A percentile compares a stretch with the other conserved stretches of the same genome.
Evolutionary conservation across 2,797 vertebrate species (phyloP).

Genomic region (Brachyalestes nurse): DNA sequence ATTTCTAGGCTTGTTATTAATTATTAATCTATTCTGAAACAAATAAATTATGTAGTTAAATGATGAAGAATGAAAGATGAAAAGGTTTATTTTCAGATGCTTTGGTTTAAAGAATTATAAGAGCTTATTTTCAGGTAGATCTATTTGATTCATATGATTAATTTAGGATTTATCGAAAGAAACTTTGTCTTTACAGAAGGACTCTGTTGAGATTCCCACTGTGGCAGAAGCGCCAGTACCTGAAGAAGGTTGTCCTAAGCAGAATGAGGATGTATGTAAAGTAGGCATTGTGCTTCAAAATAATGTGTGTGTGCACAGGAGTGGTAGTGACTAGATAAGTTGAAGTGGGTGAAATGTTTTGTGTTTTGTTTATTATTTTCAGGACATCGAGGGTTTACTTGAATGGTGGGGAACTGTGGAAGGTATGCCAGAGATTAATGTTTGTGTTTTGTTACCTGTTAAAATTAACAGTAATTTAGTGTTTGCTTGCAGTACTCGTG

Average conservation of each 20-base stretch:
- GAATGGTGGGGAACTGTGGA: constrained; percentile 60
- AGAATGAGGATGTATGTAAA: constrained; percentile 66
- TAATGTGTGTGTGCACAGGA: not conserved
- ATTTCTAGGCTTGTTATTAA: too few species aligned
- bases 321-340: not conserved
- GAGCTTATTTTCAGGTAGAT: too few species aligned
- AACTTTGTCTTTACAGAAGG: constrained; percentile 45
- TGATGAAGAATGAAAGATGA: too few species aligned
- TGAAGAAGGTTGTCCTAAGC: constrained; percentile 49
- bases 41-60: too few species aligned
- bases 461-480: too few species aligned
- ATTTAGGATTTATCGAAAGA: too few species aligned
- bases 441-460: not conserved
- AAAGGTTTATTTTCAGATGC: too few species aligned
- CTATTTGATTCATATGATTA: too few species aligned
- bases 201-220: constrained; percentile 56
- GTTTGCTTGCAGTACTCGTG: too few species aligned
- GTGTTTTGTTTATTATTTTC: not conserved
- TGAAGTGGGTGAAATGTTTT: not conserved
- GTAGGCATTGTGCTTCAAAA: not conserved
- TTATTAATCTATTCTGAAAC: too few species aligned
- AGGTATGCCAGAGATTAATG: constrained; percentile 38
- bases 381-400: constrained; percentile 58
- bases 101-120: too few species aligned
- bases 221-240: constrained; percentile 56